Evolutionary conservation across 2,888 invertebrate genomes (phyloP), one percentile per base, ranked within the genome.

Genomic region (Priocnemis perturbator): DNA sequence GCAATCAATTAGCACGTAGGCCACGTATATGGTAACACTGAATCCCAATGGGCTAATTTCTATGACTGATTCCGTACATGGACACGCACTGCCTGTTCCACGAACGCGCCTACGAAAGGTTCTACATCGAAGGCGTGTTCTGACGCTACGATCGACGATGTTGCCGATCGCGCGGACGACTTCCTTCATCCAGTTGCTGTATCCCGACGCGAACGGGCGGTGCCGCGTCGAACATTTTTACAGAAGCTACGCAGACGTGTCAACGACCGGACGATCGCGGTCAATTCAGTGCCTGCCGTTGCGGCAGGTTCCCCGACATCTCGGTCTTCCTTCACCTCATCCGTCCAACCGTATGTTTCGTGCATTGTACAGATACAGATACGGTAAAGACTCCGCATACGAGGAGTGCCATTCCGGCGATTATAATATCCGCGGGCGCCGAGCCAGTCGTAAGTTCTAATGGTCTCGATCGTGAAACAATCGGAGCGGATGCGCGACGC

Each of bases 241-340:
- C 60, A 60, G 47, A 65, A 65, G 65, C 63, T 65, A 67, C 57
- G 58, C 37, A 45, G 61, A 64, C 74, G 74, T 72, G 78, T 76
- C 76, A 78, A 78, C 70, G 78, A 78, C 76, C 78, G 72, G 64
- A 44, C 69, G 64, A 76, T 76, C 62, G 62, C 67, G 67, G 70
- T 60, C 65, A 48, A 17, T 64, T 61, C 63, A 74, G 74, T 76
- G 70, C 73, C 61, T 76, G 65, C 60, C 60, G 26, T 65, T 71
- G 53, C 58, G 59, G 74, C 72, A 74, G 72, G 78, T 78, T 37
- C 71, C 63, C 63, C 20, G 61, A 59, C 64, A 73, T 52, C 58
- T 20, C 30, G 59, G 44, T 63, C 63, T 62, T 60, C 26, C 47
- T 21, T 53, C 65, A 66, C 60, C 14, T 0, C 23, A 26, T 57